Percentiles rank a stretch among this genome's conserved stretches.
phyloP scores from a whole-genome alignment of 2,113 vertebrate genomes.

The Rallus limicola region DNA sequence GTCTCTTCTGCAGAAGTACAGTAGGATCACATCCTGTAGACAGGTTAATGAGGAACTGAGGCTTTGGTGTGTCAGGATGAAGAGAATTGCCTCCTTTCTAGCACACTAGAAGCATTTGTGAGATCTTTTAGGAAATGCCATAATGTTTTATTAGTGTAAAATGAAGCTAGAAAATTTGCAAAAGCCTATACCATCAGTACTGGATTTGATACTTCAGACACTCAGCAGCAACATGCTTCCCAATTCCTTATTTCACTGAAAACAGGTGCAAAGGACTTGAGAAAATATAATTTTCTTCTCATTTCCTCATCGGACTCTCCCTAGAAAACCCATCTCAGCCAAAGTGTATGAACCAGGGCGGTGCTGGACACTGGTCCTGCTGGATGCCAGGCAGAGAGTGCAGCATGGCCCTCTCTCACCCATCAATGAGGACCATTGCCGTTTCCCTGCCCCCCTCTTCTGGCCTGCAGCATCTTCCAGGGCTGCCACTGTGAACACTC shows the following conservation, averaged over 20 bases:
- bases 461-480: not conserved
- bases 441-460: not conserved
- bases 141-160: not conserved
- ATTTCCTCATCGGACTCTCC: not conserved
- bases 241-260: not conserved
- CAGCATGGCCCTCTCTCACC: no score
- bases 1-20: not conserved
- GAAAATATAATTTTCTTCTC: not conserved
- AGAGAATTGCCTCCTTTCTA: not conserved
- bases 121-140: constrained; percentile 1
- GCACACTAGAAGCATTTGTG: not conserved
- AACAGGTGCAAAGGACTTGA: not conserved
- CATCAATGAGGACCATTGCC: not conserved
- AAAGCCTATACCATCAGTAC: not conserved
- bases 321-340: not conserved
- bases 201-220: not conserved
- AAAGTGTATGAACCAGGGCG: not conserved
- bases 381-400: not conserved
- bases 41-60: constrained; percentile 11
- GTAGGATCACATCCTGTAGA: not conserved
- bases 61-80: not conserved
- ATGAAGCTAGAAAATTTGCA: not conserved
- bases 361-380: not conserved
- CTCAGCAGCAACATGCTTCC: not conserved
- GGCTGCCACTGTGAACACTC: not conserved